Evolutionary conservation across 1,140 invertebrate species (phyloP), one percentile per base, ranked within the genome.

Genomic region (Achatina immaculata): DNA sequence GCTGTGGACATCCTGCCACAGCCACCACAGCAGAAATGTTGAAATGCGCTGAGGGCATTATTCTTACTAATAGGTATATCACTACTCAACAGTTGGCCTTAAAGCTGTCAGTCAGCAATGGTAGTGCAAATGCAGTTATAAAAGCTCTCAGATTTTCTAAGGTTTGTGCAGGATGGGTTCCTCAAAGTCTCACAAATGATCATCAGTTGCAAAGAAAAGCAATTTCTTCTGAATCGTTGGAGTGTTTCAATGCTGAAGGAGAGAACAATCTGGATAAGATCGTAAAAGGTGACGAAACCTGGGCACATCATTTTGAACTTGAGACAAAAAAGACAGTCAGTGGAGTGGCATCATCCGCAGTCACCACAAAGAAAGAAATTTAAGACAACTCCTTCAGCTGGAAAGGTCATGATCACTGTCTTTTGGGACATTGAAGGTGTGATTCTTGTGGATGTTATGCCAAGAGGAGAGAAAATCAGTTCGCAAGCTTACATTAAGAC

Each of bases 341-440:
- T 62, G 58, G 28, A 62, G 58, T 62, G 58, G 58, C 58, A 62
- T 62, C 58, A 62, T 62, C 58, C 58, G 58, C 58, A 62, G 31
- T 62, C 58, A 31, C 58, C 58, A 62, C 16, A 9, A 62, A 62
- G 58, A 62, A 62, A 31, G 58, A 62, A 62, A 62, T 62, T 62
- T 28, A n/a, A n/a, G 28, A 62, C 48, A 34, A 62, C n/a, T 31
- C 6, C 58, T 62, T 62, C 58, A 31, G n/a, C 58, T 31, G 58
- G n/a, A 62, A 62, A 62, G 28, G 58, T 62, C 58, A 62, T 62
- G 58, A 62, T 62, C 58, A 34, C 58, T 62, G 58, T 62, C 58
- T 62, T 62, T 62, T 62, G 28, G 58, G 58, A 62, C 58, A 62
- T 28, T 62, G 58, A 62, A 62, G 58, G 48, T 55, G 48, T 55